phyloP scores from a whole-genome alignment of 1,140 invertebrate species.

The Dinoponera quadriceps region DNA sequence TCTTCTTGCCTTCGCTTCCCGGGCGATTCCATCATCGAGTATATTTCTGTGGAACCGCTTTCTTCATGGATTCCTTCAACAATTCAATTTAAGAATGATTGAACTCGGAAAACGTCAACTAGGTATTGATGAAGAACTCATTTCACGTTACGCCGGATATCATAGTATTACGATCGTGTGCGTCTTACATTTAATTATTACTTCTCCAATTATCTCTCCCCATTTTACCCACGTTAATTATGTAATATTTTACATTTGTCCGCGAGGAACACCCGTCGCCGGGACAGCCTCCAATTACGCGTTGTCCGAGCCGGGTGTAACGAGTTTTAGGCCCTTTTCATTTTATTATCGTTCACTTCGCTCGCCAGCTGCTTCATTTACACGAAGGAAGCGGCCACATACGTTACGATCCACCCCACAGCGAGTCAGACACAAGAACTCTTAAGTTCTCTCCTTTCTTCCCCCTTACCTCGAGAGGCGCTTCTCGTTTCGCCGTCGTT shows the following conservation, averaged over 20 bases:
- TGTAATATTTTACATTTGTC: neutral
- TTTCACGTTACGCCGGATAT: conserved; percentile 1
- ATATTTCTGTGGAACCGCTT: conserved; percentile 29
- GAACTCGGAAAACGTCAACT: conserved; percentile 21
- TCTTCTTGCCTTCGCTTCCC: neutral
- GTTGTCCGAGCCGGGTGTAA: neutral
- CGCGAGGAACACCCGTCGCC: neutral
- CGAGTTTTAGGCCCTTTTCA: neutral
- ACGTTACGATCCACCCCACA: conserved; percentile 11
- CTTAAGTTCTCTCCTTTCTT: conserved; percentile 11
- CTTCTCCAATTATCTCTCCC: neutral
- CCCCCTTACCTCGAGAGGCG: neutral
- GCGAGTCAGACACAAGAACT: conserved; percentile 22
- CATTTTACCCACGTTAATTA: conserved; percentile 11
- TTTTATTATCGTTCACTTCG: conserved; percentile 21
- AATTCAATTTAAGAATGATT: conserved; percentile 36
- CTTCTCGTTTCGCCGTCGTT: conserved; percentile 29
- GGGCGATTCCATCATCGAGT: conserved; percentile 41
- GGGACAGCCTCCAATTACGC: neutral
- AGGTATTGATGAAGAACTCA: conserved; percentile 25
- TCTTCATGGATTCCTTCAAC: conserved; percentile 30
- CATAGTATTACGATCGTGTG: neutral
- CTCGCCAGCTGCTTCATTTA: conserved; percentile 35
- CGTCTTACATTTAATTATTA: neutral
- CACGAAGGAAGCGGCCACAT: conserved; percentile 20